Evolutionary conservation across 1,140 invertebrate species (phyloP), one percentile per base, ranked within the genome.

Genomic region (Drosophila sp.): DNA sequence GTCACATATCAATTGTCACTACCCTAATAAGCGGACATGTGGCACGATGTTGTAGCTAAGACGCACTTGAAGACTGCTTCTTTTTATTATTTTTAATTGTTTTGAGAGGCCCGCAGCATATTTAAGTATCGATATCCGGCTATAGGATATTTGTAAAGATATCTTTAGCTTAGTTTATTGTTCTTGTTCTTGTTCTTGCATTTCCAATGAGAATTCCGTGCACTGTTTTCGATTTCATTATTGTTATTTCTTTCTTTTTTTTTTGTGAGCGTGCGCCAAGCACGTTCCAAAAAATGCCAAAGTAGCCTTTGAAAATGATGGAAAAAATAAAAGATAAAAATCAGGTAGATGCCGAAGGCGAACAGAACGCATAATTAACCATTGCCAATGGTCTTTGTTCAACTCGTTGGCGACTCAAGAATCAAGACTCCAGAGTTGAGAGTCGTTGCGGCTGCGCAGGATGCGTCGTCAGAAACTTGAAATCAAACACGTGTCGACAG

Each of bases 401-500:
- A 50, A 48, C 13, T 65, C 40, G 16, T 48, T 54, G 45, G 5
- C 51, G 43, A 18, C 2, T 16, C 40, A 13, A 45, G 40, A 25
- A 3, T 38, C 18, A 6, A 34, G 27, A 29, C 27, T 29, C 7
- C 7, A 38, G 38, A 57, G 38, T 45, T 9, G 40, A 41, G 40
- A 18, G 51, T n/a, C 16, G 70, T 32, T 73, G 83, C 79, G 83
- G 69, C 76, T 73, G 84, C 73, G 83, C 80, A 72, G 76, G 76
- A 74, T 83, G 76, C 72, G 78, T 21, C 18, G 43, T 76, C 65
- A 50, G 83, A 80, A 83, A 89, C 84, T 89, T 80, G 83, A 89
- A 89, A 89, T 89, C 83, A 89, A 89, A 89, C 83, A 89, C 83
- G 83, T 89, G 83, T 86, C 81, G 78, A 27, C 54, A 18, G 40